Evolutionary conservation across 2,113 vertebrate genomes (phyloP).

Genomic region (Neofelis nebulosa): DNA sequence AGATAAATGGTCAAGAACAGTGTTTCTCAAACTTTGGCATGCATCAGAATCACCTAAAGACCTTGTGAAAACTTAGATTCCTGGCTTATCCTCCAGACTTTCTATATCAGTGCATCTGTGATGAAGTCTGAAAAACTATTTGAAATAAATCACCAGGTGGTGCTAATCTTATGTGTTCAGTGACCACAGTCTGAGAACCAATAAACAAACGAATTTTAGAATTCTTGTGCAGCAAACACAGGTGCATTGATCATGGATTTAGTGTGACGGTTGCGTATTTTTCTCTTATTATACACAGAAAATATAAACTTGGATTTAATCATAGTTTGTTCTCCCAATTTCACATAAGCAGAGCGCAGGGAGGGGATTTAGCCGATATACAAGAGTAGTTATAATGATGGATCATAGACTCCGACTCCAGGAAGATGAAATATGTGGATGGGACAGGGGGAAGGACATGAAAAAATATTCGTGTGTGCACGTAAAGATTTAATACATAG

Average conservation of each 20-base stretch:
- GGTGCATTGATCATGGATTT: background rate
- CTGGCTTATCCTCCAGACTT: background rate
- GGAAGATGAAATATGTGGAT: background rate
- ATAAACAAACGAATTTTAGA: background rate
- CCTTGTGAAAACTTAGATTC: background rate
- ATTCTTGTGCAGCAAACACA: background rate
- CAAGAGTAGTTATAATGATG: background rate
- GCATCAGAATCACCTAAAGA: background rate
- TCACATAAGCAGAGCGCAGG: background rate
- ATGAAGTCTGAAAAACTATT: background rate
- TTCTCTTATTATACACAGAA: background rate
- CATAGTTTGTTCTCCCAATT: background rate
- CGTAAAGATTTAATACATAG: background rate
- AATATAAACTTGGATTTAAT: background rate
- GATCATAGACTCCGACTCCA: background rate
- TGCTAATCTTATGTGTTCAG: background rate
- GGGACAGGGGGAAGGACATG: background rate
- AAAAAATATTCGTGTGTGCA: background rate
- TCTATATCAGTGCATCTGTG: background rate
- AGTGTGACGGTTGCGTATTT: background rate
- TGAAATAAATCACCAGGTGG: background rate
- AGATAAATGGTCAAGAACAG: background rate
- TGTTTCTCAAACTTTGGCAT: background rate
- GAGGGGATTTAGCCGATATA: background rate
- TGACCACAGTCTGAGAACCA: background rate